Evolutionary conservation across 2,888 invertebrate genomes (phyloP).

Genomic region (Ditylenchus weischeri): DNA sequence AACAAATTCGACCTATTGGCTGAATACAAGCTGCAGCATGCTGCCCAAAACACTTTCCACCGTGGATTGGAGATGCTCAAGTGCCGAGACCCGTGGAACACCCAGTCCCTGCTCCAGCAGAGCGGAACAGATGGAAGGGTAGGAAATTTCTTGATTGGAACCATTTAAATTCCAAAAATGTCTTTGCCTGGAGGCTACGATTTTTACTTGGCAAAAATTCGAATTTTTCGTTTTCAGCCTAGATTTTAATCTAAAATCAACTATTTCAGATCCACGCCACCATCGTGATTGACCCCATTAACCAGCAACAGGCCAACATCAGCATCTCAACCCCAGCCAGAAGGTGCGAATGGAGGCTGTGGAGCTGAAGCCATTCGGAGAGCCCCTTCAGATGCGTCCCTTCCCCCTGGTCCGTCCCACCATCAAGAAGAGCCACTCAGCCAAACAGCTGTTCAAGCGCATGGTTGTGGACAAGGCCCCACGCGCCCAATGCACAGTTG

Average conservation of each 20-base stretch:
- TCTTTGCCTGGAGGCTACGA: not conserved
- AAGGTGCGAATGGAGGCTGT: slow-evolving; percentile 35
- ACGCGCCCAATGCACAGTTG: slow-evolving; percentile 33
- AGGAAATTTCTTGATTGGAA: not conserved
- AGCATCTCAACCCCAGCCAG: slow-evolving; percentile 45
- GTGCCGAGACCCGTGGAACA: slow-evolving; percentile 41
- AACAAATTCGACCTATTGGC: slow-evolving; percentile 51
- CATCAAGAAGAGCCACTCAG: slow-evolving; percentile 24
- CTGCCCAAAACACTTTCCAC: slow-evolving; percentile 31
- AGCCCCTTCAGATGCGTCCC: slow-evolving; percentile 21
- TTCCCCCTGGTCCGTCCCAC: slow-evolving; percentile 21
- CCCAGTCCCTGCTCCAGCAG: slow-evolving; percentile 24
- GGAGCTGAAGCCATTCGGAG: slow-evolving; percentile 19
- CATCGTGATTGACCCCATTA: slow-evolving; percentile 46
- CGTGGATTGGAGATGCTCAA: slow-evolving; percentile 43
- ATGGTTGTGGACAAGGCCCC: slow-evolving; percentile 2
- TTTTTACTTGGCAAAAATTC: not conserved
- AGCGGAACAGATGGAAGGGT: slow-evolving; percentile 25
- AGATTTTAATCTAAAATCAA: no score
- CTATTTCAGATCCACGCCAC: slow-evolving; percentile 31
- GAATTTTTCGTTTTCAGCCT: not conserved
- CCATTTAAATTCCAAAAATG: not conserved
- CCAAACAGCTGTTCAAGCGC: slow-evolving; percentile 19
- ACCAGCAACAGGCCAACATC: slow-evolving; percentile 45
- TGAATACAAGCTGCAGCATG: slow-evolving; percentile 37